Percentiles rank a stretch among this genome's conserved stretches.
Conservation (phyloP, 1,140 invertebrate species). For the Metopolophium dirhodum region DNA sequence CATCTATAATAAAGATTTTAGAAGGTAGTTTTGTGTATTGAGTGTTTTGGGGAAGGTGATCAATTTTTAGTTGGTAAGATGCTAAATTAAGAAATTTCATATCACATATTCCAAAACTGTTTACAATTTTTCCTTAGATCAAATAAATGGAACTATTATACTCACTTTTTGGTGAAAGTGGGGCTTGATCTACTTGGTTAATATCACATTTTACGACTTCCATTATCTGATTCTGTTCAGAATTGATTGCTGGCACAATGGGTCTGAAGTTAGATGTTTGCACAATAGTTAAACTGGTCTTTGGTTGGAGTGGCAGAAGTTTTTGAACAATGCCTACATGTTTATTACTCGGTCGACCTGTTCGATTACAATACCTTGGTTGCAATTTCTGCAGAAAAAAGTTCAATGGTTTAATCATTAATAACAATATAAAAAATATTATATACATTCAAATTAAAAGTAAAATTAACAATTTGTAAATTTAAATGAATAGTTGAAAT, state of each 20-base stretch:
- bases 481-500: background rate
- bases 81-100: background rate
- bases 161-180: slow-evolving; percentile 25
- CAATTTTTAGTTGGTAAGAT: background rate
- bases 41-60: background rate
- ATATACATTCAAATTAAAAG: background rate
- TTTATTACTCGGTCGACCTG: slow-evolving; percentile 62
- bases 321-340: slow-evolving; percentile 70
- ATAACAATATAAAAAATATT: background rate
- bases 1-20: background rate
- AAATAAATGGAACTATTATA: background rate
- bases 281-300: slow-evolving; percentile 62
- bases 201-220: background rate
- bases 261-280: slow-evolving; percentile 60
- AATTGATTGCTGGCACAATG: slow-evolving; percentile 23
- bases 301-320: slow-evolving; percentile 66
- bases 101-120: background rate
- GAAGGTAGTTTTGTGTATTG: background rate
- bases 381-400: slow-evolving; percentile 56
- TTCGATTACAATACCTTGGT: slow-evolving; percentile 57
- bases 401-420: background rate
- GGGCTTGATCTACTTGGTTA: background rate
- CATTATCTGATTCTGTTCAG: background rate
- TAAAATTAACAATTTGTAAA: too few relatives aligned
- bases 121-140: background rate